Percentiles rank a stretch among this genome's conserved stretches.
These are phyloP conservation scores for Sympetrum striolatum DNA, from an alignment of 2,888 invertebrate species.

Conservation along the genomic window DNA sequence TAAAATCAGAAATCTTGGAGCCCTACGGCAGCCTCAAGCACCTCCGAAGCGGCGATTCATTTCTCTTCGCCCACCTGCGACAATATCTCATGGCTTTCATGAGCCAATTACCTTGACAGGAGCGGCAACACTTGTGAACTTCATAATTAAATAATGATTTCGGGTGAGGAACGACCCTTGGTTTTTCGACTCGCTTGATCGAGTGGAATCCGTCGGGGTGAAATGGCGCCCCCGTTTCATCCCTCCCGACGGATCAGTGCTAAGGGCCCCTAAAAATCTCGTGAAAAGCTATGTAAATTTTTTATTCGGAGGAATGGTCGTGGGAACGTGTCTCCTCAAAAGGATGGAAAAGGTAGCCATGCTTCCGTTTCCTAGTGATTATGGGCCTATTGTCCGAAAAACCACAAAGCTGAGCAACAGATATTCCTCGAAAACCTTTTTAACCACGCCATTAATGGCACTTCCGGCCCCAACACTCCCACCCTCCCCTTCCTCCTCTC, in stretches of 20 bases:
- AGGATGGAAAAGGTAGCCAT: background rate
- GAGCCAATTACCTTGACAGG: background rate
- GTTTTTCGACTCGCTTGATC: background rate
- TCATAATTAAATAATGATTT: background rate
- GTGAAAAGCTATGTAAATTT: background rate
- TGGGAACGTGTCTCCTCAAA: background rate
- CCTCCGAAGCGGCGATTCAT: background rate
- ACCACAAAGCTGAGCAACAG: background rate
- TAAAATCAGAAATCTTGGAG: too few species aligned
- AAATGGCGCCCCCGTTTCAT: background rate
- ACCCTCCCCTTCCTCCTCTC: background rate
- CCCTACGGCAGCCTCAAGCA: background rate
- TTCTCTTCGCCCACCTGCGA: background rate
- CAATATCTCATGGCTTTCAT: background rate
- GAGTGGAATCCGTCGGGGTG: background rate
- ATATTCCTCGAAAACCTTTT: background rate
- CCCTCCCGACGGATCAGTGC: background rate
- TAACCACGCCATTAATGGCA: background rate
- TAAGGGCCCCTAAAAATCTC: background rate
- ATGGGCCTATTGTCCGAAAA: background rate
- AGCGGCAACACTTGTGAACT: background rate
- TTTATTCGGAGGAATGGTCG: background rate
- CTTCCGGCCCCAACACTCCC: background rate
- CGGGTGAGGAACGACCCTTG: background rate
- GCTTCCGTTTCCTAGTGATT: background rate